Evolutionary conservation across 2,797 vertebrate species (phyloP).

Genomic region (Acrossocheilus wenchowensis): DNA sequence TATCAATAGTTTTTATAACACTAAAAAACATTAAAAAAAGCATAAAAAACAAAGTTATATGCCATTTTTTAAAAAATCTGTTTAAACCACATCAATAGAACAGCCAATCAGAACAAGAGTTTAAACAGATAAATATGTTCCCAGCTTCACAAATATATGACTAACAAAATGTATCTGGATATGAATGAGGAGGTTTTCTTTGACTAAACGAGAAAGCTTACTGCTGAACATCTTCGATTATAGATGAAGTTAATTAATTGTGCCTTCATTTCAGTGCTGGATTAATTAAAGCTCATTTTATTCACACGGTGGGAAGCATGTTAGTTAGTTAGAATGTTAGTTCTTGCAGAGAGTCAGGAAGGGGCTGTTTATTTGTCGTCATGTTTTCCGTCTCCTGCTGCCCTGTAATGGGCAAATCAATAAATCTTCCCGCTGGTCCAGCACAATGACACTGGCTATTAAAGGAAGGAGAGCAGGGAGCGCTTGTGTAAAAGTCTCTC

Average conservation of each 20-base stretch:
- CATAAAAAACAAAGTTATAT: background rate
- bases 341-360: background rate
- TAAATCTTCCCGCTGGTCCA: conserved; percentile 34
- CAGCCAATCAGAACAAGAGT: background rate
- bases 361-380: background rate
- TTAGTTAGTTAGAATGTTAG: background rate
- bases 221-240: background rate
- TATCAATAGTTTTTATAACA: background rate
- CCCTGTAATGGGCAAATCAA: conserved; percentile 42
- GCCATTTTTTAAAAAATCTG: background rate
- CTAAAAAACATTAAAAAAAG: too few relatives aligned
- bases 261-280: background rate
- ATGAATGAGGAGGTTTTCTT: background rate
- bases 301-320: background rate
- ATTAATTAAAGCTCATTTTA: background rate
- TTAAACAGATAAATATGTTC: background rate
- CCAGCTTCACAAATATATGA: background rate
- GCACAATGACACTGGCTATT: conserved; percentile 34
- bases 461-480: conserved; percentile 30
- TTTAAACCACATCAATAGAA: background rate
- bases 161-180: background rate
- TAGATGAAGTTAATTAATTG: background rate
- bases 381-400: conserved; percentile 40
- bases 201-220: background rate
- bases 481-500: background rate